These are phyloP conservation scores for Apodemus sylvaticus DNA, from an alignment of 2,113 vertebrate genomes.

Conservation along the genomic window DNA sequence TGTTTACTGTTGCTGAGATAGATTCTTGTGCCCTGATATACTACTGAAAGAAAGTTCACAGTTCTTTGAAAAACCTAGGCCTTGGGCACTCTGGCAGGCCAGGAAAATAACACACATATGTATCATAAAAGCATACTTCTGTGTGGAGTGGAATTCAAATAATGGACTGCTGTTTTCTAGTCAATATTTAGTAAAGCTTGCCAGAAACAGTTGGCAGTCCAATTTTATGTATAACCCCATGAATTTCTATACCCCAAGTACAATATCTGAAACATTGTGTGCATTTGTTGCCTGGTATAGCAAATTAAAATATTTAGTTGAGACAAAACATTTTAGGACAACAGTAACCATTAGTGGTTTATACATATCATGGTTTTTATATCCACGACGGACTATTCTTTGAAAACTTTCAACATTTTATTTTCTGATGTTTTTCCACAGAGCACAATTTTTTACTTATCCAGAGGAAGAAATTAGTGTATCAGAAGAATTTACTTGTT, in stretches of 20 bases:
- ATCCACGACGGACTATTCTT: neutral
- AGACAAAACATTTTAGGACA: neutral
- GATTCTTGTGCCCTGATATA: neutral
- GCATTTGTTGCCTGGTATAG: neutral
- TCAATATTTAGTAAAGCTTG: constrained; percentile 48
- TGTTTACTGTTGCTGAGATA: constrained; percentile 65
- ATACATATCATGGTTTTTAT: neutral
- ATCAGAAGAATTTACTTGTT: neutral
- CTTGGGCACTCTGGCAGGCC: constrained; percentile 51
- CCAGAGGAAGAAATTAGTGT: neutral
- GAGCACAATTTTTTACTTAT: neutral
- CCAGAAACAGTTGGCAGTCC: neutral
- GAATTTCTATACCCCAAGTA: neutral
- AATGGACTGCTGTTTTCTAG: constrained; percentile 47
- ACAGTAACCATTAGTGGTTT: neutral
- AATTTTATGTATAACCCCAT: neutral
- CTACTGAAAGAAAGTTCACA: constrained; percentile 53
- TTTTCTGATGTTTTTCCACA: neutral
- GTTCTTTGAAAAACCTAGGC: constrained; percentile 69
- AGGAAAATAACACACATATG: constrained; percentile 45
- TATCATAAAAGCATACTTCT: constrained; percentile 53
- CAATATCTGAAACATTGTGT: neutral
- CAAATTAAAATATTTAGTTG: neutral
- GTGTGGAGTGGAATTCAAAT: constrained; percentile 67
- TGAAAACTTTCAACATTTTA: neutral